Percentiles rank a stretch among this genome's conserved stretches.
Conservation (phyloP, 2,797 vertebrate species). For the Anguilla anguilla region DNA sequence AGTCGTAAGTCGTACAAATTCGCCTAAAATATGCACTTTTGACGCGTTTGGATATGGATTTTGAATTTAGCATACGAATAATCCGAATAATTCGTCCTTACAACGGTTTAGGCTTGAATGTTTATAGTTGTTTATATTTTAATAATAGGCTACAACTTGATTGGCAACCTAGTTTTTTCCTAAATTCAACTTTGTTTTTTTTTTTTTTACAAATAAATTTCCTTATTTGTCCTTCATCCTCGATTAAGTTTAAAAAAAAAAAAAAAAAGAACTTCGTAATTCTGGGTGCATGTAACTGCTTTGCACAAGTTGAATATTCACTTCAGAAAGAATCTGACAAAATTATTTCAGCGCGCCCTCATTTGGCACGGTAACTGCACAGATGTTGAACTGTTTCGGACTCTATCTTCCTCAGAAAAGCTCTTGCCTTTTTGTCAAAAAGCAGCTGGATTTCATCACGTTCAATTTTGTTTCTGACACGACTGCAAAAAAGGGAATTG, state of each 20-base stretch:
- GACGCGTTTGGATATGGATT: neutral
- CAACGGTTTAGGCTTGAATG: no score
- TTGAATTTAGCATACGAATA: no score
- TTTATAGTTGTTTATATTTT: no score
- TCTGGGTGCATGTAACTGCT: no score
- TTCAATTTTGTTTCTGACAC: constrained; percentile 34
- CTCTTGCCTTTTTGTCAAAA: neutral
- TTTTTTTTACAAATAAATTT: neutral
- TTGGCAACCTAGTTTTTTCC: no score
- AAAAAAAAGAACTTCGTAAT: no score
- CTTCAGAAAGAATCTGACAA: neutral
- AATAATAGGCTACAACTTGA: no score
- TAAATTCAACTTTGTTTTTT: no score
- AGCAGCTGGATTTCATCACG: constrained; percentile 39
- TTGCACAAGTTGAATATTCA: neutral
- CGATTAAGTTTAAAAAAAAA: no score
- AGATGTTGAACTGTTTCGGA: constrained; percentile 20
- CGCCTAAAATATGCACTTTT: neutral
- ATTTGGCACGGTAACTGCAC: constrained; percentile 10
- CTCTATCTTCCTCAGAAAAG: constrained; percentile 9
- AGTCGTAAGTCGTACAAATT: neutral
- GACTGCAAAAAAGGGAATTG: constrained; percentile 30
- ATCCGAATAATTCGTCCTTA: no score
- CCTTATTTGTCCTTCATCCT: no score
- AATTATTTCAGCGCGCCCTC: neutral